These are phyloP conservation scores for Melanogrammus aeglefinus DNA, from an alignment of 2,797 vertebrate species.

Conservation along the genomic window DNA sequence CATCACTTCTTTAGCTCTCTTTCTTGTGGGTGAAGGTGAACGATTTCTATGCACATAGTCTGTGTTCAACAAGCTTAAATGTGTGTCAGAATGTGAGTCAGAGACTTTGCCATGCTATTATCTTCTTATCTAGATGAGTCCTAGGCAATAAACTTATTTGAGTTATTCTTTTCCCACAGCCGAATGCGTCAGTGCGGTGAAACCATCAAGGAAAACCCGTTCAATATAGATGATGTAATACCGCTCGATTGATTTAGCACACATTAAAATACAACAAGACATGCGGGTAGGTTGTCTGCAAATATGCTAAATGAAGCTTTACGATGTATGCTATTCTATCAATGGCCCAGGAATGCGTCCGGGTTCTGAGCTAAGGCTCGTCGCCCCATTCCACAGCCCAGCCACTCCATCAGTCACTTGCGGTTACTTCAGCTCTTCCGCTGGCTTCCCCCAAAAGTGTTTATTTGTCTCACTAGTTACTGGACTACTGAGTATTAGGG, in stretches of 20 bases:
- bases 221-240: background rate
- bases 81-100: background rate
- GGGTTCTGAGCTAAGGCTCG: background rate
- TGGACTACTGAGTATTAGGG: constrained; percentile 69
- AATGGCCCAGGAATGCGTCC: background rate
- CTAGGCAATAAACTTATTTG: too few relatives aligned
- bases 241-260: background rate
- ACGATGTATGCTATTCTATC: background rate
- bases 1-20: background rate
- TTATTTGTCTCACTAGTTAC: constrained; percentile 74
- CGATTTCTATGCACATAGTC: background rate
- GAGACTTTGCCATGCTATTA: too few relatives aligned
- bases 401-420: constrained; percentile 50
- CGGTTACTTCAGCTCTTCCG: constrained; percentile 45
- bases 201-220: background rate
- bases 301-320: background rate
- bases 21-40: background rate
- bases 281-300: background rate
- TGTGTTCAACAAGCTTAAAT: background rate
- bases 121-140: too few relatives aligned
- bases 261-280: background rate
- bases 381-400: background rate
- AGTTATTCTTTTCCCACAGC: background rate
- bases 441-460: constrained; percentile 60
- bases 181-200: background rate